Conservation (phyloP, 2,888 invertebrate species). For the Colletes collaris region DNA sequence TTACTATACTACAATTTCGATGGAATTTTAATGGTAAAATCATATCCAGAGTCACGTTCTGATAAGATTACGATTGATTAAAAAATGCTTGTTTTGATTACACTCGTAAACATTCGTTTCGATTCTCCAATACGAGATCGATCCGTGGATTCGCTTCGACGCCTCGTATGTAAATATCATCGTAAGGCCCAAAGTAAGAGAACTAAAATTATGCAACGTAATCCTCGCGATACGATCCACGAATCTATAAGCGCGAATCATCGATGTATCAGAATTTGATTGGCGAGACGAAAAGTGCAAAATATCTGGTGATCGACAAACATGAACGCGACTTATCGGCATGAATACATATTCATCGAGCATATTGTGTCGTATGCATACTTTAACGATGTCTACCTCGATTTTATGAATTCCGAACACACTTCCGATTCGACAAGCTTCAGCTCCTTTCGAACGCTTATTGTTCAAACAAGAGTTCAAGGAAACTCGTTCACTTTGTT, state of each 20-base stretch:
- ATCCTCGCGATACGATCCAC: not conserved
- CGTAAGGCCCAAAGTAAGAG: too few relatives aligned
- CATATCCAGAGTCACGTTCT: not conserved
- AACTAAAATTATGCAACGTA: not conserved
- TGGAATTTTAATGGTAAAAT: not conserved
- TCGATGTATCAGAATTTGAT: not conserved
- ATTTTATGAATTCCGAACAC: constrained; percentile 30
- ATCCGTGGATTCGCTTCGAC: too few relatives aligned
- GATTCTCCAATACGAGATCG: too few relatives aligned
- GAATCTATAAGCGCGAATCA: not conserved
- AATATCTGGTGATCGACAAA: not conserved
- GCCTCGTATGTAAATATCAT: not conserved
- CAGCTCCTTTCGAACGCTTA: not conserved
- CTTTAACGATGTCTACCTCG: constrained; percentile 14
- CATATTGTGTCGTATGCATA: constrained; percentile 27
- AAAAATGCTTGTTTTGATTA: too few relatives aligned
- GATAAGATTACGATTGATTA: too few relatives aligned
- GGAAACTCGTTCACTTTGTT: not conserved
- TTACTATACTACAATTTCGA: not conserved
- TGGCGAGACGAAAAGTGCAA: not conserved
- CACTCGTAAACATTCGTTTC: too few relatives aligned
- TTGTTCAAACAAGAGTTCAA: not conserved
- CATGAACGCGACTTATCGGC: constrained; percentile 3
- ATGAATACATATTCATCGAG: constrained; percentile 35
- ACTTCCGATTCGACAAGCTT: constrained; percentile 4